A percentile compares a stretch with the other conserved stretches of the same genome.
phyloP scores from a whole-genome alignment of 2,888 invertebrate genomes.

The Tribolium freemani region DNA sequence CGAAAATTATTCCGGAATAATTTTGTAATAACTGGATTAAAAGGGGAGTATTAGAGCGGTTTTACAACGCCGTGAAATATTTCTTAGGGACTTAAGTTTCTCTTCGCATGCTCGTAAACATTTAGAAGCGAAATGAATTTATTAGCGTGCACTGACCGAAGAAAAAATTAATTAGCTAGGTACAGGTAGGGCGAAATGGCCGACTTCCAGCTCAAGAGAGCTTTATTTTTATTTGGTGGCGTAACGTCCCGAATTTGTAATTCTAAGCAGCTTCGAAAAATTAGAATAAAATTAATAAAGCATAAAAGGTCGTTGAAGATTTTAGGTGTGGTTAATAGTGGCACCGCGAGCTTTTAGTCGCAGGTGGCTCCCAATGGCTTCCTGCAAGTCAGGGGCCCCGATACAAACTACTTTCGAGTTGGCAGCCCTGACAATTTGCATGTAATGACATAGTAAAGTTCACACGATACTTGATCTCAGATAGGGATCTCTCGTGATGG shows the following conservation, averaged over 20 bases:
- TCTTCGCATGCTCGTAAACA: slow-evolving; percentile 36
- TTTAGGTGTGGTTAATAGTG: slow-evolving; percentile 28
- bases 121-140: slow-evolving; percentile 34
- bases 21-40: slow-evolving; percentile 36
- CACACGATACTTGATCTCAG: slow-evolving; percentile 56
- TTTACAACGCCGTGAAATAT: slow-evolving; percentile 26
- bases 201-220: neutral
- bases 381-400: slow-evolving; percentile 52
- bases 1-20: slow-evolving; percentile 41
- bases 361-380: slow-evolving; percentile 60
- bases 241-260: slow-evolving; percentile 30
- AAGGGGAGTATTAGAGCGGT: slow-evolving; percentile 22
- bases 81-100: slow-evolving; percentile 33
- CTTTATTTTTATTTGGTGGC: neutral
- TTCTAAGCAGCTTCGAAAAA: slow-evolving; percentile 38
- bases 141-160: slow-evolving; percentile 22
- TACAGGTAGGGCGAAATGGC: neutral
- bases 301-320: slow-evolving; percentile 46
- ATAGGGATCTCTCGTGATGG: slow-evolving; percentile 51
- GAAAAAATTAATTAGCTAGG: slow-evolving; percentile 11
- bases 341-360: slow-evolving; percentile 51
- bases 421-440: slow-evolving; percentile 57
- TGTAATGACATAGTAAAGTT: slow-evolving; percentile 56
- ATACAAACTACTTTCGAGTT: slow-evolving; percentile 54
- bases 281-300: slow-evolving; percentile 59